phyloP scores from a whole-genome alignment of 2,888 invertebrate genomes.

The Gari tellinella region DNA sequence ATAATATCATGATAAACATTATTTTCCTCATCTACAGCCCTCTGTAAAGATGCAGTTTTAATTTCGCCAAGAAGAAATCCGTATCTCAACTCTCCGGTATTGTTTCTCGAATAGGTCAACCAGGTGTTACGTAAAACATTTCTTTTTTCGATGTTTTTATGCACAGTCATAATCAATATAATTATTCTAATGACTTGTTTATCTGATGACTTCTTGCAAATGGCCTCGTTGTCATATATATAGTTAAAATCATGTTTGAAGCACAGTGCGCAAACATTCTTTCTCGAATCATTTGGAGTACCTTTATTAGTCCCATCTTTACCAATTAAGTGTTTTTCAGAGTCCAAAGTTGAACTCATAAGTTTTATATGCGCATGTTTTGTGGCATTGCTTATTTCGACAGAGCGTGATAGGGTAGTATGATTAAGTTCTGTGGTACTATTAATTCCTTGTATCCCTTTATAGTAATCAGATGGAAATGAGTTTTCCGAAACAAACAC shows the following conservation, averaged over 20 bases:
- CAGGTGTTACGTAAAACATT: no score
- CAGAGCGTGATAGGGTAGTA: no score
- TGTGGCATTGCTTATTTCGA: no score
- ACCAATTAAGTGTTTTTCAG: no score
- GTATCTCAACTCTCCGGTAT: constrained; percentile 52
- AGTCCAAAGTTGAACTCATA: no score
- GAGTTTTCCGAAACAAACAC: no score
- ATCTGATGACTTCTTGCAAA: constrained; percentile 29
- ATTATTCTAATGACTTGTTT: constrained; percentile 37
- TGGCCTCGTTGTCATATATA: constrained; percentile 47
- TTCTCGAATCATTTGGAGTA: constrained; percentile 16
- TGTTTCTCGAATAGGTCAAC: constrained; percentile 42
- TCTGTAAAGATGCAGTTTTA: background rate
- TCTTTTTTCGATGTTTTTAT: constrained; percentile 32
- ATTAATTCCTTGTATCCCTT: no score
- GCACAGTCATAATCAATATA: constrained; percentile 47
- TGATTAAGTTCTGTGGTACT: no score
- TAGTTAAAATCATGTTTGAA: constrained; percentile 60
- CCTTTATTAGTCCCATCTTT: no score
- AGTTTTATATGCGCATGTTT: no score
- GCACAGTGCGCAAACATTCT: constrained; percentile 43
- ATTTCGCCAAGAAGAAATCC: constrained; percentile 52
- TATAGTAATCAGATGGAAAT: no score
- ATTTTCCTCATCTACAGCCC: constrained; percentile 38
- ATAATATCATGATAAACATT: constrained; percentile 52